These are phyloP conservation scores for Plusia festucae DNA, from an alignment of 2,888 invertebrate genomes.

Conservation along the genomic window DNA sequence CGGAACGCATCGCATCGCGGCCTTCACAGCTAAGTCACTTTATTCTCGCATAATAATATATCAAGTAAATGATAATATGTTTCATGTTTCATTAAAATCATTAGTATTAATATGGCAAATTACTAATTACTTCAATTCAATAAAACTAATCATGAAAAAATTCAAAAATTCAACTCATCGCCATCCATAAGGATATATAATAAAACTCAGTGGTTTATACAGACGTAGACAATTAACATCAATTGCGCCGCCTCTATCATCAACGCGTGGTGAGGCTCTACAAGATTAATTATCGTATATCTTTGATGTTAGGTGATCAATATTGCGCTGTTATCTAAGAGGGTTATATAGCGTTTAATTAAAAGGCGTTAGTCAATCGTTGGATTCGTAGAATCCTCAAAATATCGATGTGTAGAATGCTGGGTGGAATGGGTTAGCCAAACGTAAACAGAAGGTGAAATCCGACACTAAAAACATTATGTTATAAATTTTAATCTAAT, in stretches of 20 bases:
- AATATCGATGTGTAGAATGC: conserved; percentile 59
- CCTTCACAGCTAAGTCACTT: conserved; percentile 34
- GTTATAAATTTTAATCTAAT: conserved; percentile 4
- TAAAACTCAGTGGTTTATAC: conserved; percentile 13
- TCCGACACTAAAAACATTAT: not conserved
- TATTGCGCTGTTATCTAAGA: conserved; percentile 20
- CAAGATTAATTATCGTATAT: conserved; percentile 33
- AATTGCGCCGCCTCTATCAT: conserved; percentile 43
- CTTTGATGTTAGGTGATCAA: conserved; percentile 34
- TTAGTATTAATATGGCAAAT: not conserved
- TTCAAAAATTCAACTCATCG: conserved; percentile 5
- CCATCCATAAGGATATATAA: conserved; percentile 19
- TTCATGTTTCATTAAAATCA: not conserved
- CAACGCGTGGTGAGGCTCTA: conserved; percentile 24
- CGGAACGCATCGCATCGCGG: conserved; percentile 6
- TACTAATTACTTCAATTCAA: conserved; percentile 5
- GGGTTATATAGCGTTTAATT: conserved; percentile 29
- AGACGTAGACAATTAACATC: conserved; percentile 25
- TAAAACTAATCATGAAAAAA: conserved; percentile 10
- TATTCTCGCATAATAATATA: conserved; percentile 8
- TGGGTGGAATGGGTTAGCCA: conserved; percentile 39
- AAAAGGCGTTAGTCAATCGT: conserved; percentile 26
- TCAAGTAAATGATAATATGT: not conserved
- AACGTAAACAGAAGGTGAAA: not conserved
- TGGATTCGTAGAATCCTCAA: conserved; percentile 58